Conservation (phyloP, 2,113 vertebrate species). For the Spea multiplicata region DNA sequence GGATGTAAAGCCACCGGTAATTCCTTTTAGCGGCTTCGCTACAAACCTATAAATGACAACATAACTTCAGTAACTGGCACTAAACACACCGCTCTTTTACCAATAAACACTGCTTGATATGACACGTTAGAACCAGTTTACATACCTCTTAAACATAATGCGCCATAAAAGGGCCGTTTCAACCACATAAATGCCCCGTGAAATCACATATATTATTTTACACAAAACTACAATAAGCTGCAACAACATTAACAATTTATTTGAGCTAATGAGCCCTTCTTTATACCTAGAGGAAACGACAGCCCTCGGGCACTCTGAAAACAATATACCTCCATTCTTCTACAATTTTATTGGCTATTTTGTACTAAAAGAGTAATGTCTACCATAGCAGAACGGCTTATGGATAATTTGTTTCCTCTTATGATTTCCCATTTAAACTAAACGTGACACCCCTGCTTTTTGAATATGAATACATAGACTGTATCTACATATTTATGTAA, state of each 20-base stretch:
- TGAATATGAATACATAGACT: too few relatives aligned
- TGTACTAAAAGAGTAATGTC: too few relatives aligned
- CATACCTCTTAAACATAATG: constrained; percentile 31
- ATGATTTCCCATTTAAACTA: too few relatives aligned
- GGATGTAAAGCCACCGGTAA: constrained; percentile 16
- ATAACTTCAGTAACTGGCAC: constrained; percentile 18
- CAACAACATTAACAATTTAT: constrained; percentile 10
- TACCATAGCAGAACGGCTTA: too few relatives aligned
- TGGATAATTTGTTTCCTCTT: too few relatives aligned
- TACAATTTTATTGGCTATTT: background rate
- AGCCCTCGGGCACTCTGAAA: background rate
- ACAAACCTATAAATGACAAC: constrained; percentile 32
- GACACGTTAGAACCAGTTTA: constrained; percentile 41
- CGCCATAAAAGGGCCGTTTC: constrained; percentile 36
- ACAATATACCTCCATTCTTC: background rate
- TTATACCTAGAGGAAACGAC: background rate
- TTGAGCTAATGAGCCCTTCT: constrained; percentile 15
- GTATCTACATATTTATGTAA: too few relatives aligned
- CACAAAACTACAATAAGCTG: constrained; percentile 21
- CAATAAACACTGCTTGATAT: constrained; percentile 40
- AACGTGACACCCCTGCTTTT: too few relatives aligned
- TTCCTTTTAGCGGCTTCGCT: constrained; percentile 27
- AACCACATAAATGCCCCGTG: constrained; percentile 15
- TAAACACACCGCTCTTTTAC: constrained; percentile 29
- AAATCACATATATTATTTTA: constrained; percentile 22